Conservation (phyloP, 2,113 vertebrate genomes). For the Tor tambroides region DNA sequence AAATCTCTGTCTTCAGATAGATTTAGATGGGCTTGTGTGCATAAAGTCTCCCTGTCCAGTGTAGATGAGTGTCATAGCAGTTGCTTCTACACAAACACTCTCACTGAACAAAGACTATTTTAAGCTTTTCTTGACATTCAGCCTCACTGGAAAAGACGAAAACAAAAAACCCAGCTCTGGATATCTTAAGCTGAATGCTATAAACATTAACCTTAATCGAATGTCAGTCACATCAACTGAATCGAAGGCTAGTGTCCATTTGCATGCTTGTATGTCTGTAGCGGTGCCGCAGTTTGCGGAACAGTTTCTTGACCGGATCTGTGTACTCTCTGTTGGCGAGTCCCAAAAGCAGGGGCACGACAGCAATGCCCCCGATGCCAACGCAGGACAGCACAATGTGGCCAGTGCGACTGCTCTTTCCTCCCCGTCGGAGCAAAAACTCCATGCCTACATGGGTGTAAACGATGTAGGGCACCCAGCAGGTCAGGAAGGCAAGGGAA, state of each 20-base stretch:
- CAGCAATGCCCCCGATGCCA: constrained; percentile 80
- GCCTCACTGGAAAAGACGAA: neutral
- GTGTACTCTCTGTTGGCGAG: constrained; percentile 83
- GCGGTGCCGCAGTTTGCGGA: constrained; percentile 64
- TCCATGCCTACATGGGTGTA: constrained; percentile 81
- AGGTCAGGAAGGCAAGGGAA: constrained; percentile 81
- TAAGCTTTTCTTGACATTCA: neutral
- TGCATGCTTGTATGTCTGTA: constrained; percentile 48
- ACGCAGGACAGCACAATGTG: constrained; percentile 79
- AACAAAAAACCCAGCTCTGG: neutral
- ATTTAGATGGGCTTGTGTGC: neutral
- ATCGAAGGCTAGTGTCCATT: constrained; percentile 47
- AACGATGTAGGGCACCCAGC: constrained; percentile 88
- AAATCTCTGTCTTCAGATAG: neutral
- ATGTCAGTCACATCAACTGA: neutral
- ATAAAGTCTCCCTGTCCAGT: neutral
- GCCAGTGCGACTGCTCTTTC: constrained; percentile 62
- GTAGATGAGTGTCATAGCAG: neutral
- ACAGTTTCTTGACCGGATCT: constrained; percentile 71
- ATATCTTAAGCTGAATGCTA: neutral
- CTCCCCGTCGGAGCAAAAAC: constrained; percentile 63
- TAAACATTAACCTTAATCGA: neutral
- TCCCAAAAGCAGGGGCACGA: constrained; percentile 82
- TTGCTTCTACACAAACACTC: neutral
- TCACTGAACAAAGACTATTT: neutral